A percentile compares a stretch with the other conserved stretches of the same genome.
These are phyloP conservation scores for Linyphia triangularis DNA, from an alignment of 2,888 invertebrate species.

Conservation along the genomic window DNA sequence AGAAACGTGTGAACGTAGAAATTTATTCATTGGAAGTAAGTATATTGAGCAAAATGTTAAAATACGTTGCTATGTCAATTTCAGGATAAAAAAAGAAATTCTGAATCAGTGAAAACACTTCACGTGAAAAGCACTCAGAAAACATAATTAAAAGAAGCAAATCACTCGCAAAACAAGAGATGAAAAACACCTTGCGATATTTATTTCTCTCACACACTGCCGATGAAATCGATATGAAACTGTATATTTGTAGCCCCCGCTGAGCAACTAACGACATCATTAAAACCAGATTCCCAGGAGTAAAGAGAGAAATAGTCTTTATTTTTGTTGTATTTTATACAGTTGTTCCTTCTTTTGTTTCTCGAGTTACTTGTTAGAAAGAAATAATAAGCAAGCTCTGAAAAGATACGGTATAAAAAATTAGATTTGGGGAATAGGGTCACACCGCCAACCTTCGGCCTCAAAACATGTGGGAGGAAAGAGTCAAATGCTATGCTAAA, in stretches of 20 bases:
- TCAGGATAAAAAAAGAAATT: too few relatives aligned
- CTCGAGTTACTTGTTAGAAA: slow-evolving; percentile 65
- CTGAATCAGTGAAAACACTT: too few relatives aligned
- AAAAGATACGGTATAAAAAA: slow-evolving; percentile 51
- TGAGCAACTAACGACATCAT: slow-evolving; percentile 69
- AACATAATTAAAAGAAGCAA: not conserved
- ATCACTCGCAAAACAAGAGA: not conserved
- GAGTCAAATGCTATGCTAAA: too few relatives aligned
- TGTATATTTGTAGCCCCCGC: slow-evolving; percentile 55
- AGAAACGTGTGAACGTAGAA: too few relatives aligned
- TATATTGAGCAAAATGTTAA: too few relatives aligned
- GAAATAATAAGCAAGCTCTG: slow-evolving; percentile 70
- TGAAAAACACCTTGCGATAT: slow-evolving; percentile 54
- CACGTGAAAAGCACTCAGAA: too few relatives aligned
- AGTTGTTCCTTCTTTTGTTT: slow-evolving; percentile 40
- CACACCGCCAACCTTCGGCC: too few relatives aligned
- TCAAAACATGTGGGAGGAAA: too few relatives aligned
- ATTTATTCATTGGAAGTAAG: too few relatives aligned
- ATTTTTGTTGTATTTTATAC: slow-evolving; percentile 44
- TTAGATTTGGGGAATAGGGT: slow-evolving; percentile 27
- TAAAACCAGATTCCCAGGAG: slow-evolving; percentile 62
- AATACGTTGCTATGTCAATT: too few relatives aligned
- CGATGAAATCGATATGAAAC: slow-evolving; percentile 61
- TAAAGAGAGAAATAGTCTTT: slow-evolving; percentile 34
- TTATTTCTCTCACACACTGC: slow-evolving; percentile 48